Conservation (phyloP, 2,113 vertebrate genomes). For the Dromaius novaehollandiae region DNA sequence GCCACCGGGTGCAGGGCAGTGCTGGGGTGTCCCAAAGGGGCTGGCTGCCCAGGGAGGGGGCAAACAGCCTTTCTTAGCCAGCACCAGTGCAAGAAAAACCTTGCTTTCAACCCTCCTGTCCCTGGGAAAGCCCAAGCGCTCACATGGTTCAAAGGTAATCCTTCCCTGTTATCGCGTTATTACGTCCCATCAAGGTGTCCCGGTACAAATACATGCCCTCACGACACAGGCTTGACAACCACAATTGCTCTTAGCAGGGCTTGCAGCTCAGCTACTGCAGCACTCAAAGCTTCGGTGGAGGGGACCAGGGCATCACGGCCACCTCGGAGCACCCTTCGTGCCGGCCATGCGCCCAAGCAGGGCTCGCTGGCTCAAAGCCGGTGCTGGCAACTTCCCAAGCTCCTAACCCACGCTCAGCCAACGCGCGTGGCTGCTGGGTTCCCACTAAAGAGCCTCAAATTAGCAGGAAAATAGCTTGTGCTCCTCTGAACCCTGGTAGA, state of each 20-base stretch:
- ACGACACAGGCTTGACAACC: neutral
- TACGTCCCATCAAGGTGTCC: neutral
- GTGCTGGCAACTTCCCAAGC: neutral
- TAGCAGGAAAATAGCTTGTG: neutral
- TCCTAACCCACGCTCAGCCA: neutral
- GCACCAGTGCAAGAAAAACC: neutral
- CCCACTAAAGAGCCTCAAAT: neutral
- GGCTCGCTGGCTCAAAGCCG: neutral
- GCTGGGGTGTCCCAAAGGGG: neutral
- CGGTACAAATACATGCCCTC: neutral
- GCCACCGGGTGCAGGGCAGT: neutral
- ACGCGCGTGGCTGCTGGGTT: neutral
- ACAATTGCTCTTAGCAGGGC: neutral
- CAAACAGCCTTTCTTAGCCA: fast-evolving
- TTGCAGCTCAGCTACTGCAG: neutral
- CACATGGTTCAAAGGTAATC: neutral
- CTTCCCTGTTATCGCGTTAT: neutral
- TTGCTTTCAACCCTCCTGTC: neutral
- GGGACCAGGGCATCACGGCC: neutral
- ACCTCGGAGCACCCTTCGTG: neutral
- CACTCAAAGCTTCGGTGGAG: neutral
- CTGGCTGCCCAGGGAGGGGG: neutral
- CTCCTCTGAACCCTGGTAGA: neutral
- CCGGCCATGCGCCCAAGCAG: neutral
- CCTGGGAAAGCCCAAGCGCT: neutral